Percentiles rank a stretch among this genome's conserved stretches.
These are phyloP conservation scores for Channa striata DNA, from an alignment of 2,797 vertebrate species.

Conservation along the genomic window DNA sequence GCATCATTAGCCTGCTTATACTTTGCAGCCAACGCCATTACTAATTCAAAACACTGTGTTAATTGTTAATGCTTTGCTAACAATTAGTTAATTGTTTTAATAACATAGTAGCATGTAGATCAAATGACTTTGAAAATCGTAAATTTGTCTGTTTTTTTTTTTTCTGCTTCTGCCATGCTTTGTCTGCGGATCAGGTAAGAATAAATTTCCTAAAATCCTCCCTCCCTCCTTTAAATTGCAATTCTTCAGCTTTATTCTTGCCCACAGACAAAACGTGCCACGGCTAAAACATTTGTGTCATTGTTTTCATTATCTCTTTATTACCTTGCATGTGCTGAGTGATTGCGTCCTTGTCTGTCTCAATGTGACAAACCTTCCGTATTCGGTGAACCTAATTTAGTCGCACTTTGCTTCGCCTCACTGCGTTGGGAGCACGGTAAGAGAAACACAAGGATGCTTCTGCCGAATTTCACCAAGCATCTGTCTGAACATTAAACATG, in stretches of 20 bases:
- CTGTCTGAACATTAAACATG: conserved; percentile 25
- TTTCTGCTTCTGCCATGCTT: conserved; percentile 41
- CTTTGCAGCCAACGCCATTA: conserved; percentile 67
- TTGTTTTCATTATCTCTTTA: conserved; percentile 40
- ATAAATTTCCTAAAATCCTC: background rate
- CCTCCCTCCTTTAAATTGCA: background rate
- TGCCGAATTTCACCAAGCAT: conserved; percentile 23
- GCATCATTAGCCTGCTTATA: conserved; percentile 77
- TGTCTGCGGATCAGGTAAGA: conserved; percentile 73
- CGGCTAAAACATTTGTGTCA: background rate
- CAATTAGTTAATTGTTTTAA: conserved; percentile 66
- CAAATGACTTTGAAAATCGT: conserved; percentile 31
- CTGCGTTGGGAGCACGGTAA: conserved; percentile 16
- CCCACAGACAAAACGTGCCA: conserved; percentile 17
- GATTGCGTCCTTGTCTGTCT: conserved; percentile 42
- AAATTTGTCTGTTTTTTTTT: conserved; percentile 24
- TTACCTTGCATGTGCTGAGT: conserved; percentile 8
- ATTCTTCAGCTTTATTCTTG: conserved; percentile 7
- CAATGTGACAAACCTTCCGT: conserved; percentile 23
- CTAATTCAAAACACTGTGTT: conserved; percentile 70
- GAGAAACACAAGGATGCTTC: conserved; percentile 21
- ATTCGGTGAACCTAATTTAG: conserved; percentile 50
- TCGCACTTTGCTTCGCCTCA: conserved; percentile 16
- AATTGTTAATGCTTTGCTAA: conserved; percentile 66
- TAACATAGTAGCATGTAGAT: conserved; percentile 47